Percentiles rank a stretch among this genome's conserved stretches.
These are phyloP conservation scores for Menura novaehollandiae DNA, from an alignment of 2,113 vertebrate species.

Conservation along the genomic window DNA sequence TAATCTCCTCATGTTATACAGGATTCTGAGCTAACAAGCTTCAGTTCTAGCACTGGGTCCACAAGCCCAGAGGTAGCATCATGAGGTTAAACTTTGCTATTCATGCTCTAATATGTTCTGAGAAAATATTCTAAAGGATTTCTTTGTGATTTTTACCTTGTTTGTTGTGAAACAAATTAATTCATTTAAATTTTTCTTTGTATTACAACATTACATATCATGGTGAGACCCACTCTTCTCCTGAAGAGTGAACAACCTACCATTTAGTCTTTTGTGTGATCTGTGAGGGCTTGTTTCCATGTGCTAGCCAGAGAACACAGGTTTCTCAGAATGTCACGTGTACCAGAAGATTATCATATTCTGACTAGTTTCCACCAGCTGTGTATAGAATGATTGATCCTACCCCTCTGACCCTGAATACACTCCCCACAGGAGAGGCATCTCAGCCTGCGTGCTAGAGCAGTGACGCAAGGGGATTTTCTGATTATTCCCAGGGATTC, in stretches of 20 bases:
- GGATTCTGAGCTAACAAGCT: neutral
- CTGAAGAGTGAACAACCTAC: neutral
- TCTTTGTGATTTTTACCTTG: neutral
- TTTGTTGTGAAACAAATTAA: neutral
- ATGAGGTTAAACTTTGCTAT: neutral
- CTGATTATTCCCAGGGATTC: constrained; percentile 59
- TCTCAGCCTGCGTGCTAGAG: neutral
- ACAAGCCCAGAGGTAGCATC: neutral
- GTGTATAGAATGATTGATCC: neutral
- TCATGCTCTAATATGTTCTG: neutral
- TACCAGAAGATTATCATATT: neutral
- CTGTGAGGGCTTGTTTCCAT: neutral
- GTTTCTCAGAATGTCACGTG: neutral
- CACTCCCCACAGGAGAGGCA: neutral
- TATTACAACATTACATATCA: neutral
- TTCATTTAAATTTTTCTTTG: neutral
- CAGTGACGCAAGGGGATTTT: constrained; percentile 30
- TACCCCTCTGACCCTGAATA: neutral
- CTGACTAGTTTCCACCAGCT: neutral
- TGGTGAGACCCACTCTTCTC: neutral
- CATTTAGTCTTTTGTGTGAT: neutral
- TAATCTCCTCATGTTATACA: neutral
- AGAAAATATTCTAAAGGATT: neutral
- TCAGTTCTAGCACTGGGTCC: neutral
- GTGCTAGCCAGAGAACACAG: neutral